phyloP scores from a whole-genome alignment of 2,888 invertebrate genomes.

The Drosophila recens region DNA sequence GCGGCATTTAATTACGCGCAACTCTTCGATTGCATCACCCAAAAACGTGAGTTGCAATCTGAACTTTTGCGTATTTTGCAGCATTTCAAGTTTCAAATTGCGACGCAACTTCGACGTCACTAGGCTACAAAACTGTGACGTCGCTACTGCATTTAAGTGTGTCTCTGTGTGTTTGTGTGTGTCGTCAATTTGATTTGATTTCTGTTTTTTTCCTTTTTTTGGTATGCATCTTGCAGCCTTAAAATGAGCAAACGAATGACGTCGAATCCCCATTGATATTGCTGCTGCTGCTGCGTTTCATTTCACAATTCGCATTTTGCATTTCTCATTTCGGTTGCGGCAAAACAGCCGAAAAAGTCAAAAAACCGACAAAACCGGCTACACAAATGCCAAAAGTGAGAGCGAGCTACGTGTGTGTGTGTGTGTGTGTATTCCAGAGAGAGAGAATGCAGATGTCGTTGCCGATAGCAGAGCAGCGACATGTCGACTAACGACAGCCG shows the following conservation, averaged over 20 bases:
- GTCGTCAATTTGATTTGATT: slow-evolving; percentile 1
- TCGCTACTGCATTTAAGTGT: slow-evolving; percentile 29
- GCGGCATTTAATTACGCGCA: slow-evolving; percentile 26
- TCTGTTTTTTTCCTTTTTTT: not conserved
- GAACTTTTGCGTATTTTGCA: slow-evolving; percentile 21
- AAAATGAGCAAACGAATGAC: slow-evolving; percentile 63
- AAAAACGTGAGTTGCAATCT: slow-evolving; percentile 30
- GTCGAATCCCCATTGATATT: slow-evolving; percentile 53
- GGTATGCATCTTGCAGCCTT: slow-evolving; percentile 58
- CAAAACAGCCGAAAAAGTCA: slow-evolving; percentile 52
- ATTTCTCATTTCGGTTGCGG: slow-evolving; percentile 54
- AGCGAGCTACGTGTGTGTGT: slow-evolving; percentile 14
- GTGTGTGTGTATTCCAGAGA: slow-evolving; percentile 14
- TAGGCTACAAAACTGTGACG: slow-evolving; percentile 49
- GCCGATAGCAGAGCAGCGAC: slow-evolving; percentile 24
- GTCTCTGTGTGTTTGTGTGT: slow-evolving; percentile 23
- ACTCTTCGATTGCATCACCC: slow-evolving; percentile 70
- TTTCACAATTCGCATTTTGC: slow-evolving; percentile 37
- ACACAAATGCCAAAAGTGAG: slow-evolving; percentile 27
- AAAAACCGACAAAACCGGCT: slow-evolving; percentile 46
- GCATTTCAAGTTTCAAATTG: slow-evolving; percentile 31
- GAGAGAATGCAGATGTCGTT: slow-evolving; percentile 25
- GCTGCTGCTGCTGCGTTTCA: slow-evolving; percentile 39
- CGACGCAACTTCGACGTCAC: slow-evolving; percentile 48
- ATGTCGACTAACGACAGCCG: slow-evolving; percentile 31